Evolutionary conservation across 2,113 vertebrate species (phyloP).

Genomic region (Ursus arctos): DNA sequence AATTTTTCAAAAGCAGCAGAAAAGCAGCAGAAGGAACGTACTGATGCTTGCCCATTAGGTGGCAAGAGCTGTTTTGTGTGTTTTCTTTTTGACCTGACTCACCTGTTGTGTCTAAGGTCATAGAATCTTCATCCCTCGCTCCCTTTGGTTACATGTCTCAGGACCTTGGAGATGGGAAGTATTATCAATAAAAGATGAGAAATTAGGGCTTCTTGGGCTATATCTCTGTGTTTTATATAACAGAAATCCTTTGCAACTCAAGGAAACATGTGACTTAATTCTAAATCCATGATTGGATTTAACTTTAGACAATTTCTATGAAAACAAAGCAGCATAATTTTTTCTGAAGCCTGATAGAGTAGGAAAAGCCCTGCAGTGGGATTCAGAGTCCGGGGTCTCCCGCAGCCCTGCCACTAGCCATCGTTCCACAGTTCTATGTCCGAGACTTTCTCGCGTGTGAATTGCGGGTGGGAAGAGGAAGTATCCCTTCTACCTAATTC

Average conservation of each 20-base stretch:
- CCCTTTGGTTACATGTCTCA: not conserved
- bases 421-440: not conserved
- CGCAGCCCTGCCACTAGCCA: not conserved
- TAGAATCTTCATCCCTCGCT: not conserved
- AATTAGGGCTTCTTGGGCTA: constrained; percentile 31
- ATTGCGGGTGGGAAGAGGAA: not conserved
- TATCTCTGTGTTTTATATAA: constrained; percentile 30
- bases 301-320: constrained; percentile 22
- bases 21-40: not conserved
- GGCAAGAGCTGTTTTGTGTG: constrained; percentile 4
- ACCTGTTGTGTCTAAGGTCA: constrained; percentile 10
- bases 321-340: constrained; percentile 3
- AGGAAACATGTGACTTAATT: constrained; percentile 22
- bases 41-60: not conserved
- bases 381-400: not conserved
- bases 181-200: constrained; percentile 45
- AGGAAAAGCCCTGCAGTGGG: not conserved
- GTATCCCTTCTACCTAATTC: not conserved
- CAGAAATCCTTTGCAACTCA: constrained; percentile 50
- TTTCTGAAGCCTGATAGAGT: constrained; percentile 20
- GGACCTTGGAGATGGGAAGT: not conserved
- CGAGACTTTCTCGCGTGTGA: not conserved
- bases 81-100: constrained; percentile 17
- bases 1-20: constrained; percentile 26
- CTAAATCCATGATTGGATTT: constrained; percentile 21